phyloP scores from a whole-genome alignment of 2,888 invertebrate genomes.

The Zelleria hepariella region DNA sequence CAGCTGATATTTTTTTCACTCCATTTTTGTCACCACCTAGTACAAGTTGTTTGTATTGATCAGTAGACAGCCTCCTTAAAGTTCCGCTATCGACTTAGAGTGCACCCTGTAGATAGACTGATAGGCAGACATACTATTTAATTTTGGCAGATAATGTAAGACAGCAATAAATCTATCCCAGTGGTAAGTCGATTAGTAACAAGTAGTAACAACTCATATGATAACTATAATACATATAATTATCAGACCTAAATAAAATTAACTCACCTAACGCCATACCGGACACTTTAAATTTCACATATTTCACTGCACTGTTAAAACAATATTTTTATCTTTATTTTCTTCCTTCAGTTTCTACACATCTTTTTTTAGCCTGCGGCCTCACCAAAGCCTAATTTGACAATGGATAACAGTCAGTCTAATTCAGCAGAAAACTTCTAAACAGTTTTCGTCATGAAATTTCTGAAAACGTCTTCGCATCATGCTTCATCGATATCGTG shows the following conservation, averaged over 20 bases:
- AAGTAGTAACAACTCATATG: no score
- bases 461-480: no score
- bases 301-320: neutral
- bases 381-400: neutral
- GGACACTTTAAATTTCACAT: neutral
- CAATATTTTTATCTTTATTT: neutral
- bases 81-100: no score
- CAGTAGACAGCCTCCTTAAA: no score
- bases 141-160: neutral
- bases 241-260: neutral
- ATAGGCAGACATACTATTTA: neutral
- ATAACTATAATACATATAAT: no score
- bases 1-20: no score
- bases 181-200: no score
- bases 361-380: neutral
- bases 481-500: no score
- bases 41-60: no score
- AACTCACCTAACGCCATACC: constrained; percentile 2
- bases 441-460: no score
- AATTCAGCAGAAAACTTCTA: neutral
- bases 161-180: neutral
- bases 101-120: no score
- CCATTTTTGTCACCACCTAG: no score
- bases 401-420: neutral
- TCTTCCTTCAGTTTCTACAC: neutral